Evolutionary conservation across 1,140 invertebrate species (phyloP).

Genomic region (Galleria mellonella): DNA sequence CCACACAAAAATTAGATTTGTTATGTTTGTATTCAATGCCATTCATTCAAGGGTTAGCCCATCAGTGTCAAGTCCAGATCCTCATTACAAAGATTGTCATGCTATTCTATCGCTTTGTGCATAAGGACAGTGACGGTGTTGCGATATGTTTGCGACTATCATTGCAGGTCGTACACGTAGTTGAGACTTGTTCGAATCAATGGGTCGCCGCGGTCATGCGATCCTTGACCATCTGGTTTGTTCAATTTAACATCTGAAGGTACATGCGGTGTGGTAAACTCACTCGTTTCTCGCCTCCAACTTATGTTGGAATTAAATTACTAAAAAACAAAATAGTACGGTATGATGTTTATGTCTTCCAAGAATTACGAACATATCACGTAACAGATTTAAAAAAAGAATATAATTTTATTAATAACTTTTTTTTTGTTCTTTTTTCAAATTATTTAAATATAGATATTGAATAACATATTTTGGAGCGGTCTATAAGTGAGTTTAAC

Average conservation of each 20-base stretch:
- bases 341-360: no score
- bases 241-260: slow-evolving; percentile 47
- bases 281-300: slow-evolving; percentile 3
- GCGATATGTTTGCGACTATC: slow-evolving; percentile 59
- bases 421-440: no score
- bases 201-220: slow-evolving; percentile 53
- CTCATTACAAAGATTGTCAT: slow-evolving; percentile 2
- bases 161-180: slow-evolving; percentile 57
- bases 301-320: no score
- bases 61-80: neutral
- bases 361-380: no score
- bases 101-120: slow-evolving; percentile 23
- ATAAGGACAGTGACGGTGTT: slow-evolving; percentile 30
- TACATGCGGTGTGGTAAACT: slow-evolving; percentile 20
- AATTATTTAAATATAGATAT: no score
- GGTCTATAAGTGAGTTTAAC: no score
- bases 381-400: no score
- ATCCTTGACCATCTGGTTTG: slow-evolving; percentile 66
- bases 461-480: no score
- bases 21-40: no score
- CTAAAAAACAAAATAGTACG: no score
- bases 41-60: neutral
- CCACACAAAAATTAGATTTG: neutral
- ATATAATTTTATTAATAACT: no score
- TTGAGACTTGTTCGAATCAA: slow-evolving; percentile 32